Percentiles rank a stretch among this genome's conserved stretches.
Conservation (phyloP, 2,888 invertebrate species). For the Eupithecia abbreviata region DNA sequence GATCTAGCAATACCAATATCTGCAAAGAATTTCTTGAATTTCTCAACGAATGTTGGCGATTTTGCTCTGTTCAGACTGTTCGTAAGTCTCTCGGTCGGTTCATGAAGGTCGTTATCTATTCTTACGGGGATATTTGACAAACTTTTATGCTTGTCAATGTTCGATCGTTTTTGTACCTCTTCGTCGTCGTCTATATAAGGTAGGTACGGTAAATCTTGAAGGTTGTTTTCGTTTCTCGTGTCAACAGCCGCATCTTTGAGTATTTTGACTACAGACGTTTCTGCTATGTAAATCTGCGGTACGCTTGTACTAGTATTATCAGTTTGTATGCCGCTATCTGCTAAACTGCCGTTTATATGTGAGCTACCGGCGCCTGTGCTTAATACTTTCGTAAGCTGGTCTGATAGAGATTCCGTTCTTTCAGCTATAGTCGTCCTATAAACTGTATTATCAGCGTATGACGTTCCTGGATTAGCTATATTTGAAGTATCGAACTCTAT, state of each 20-base stretch:
- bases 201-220: slow-evolving; percentile 79
- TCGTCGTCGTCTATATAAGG: slow-evolving; percentile 79
- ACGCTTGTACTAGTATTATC: slow-evolving; percentile 79
- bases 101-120: slow-evolving; percentile 69
- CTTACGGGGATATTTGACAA: slow-evolving; percentile 77
- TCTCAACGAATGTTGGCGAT: slow-evolving; percentile 78
- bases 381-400: slow-evolving; percentile 75
- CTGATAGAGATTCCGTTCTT: slow-evolving; percentile 72
- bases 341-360: slow-evolving; percentile 77
- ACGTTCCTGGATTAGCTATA: slow-evolving; percentile 64
- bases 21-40: slow-evolving; percentile 76
- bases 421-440: slow-evolving; percentile 68
- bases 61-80: slow-evolving; percentile 74
- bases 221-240: slow-evolving; percentile 76
- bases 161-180: slow-evolving; percentile 61
- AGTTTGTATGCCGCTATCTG: slow-evolving; percentile 79
- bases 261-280: slow-evolving; percentile 57
- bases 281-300: slow-evolving; percentile 72
- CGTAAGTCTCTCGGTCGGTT: slow-evolving; percentile 67
- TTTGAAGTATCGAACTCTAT: slow-evolving; percentile 76
- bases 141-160: slow-evolving; percentile 74
- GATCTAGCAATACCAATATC: slow-evolving; percentile 74
- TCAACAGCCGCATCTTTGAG: slow-evolving; percentile 77
- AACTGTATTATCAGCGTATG: slow-evolving; percentile 64
- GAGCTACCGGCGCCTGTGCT: slow-evolving; percentile 77